Evolutionary conservation across 2,888 invertebrate genomes (phyloP).

Genomic region (Gymnosoma rotundatum): DNA sequence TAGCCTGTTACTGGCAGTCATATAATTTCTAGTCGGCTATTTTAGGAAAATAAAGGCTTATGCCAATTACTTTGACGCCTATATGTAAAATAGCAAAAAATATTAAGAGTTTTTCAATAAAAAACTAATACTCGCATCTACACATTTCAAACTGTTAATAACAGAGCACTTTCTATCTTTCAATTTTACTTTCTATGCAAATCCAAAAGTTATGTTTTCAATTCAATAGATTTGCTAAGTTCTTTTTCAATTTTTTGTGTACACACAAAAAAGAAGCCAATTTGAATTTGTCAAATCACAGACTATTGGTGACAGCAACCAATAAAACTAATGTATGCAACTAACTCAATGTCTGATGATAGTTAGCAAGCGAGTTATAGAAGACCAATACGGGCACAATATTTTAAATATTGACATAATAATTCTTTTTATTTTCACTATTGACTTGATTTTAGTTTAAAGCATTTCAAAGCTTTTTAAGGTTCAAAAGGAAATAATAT

Average conservation of each 20-base stretch:
- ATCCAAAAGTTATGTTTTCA: conserved; percentile 44
- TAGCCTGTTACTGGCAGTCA: neutral
- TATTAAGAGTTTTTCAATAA: neutral
- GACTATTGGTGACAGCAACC: conserved; percentile 67
- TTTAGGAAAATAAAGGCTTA: conserved; percentile 13
- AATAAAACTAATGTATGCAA: conserved; percentile 67
- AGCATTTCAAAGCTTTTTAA: conserved; percentile 58
- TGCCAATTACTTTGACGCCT: neutral
- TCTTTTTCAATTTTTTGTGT: neutral
- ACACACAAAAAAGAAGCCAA: conserved; percentile 51
- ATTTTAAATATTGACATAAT: conserved; percentile 67
- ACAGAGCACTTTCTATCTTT: conserved; percentile 31
- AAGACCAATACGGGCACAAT: conserved; percentile 25
- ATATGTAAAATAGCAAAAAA: neutral
- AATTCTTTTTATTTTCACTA: conserved; percentile 48
- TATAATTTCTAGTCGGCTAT: conserved; percentile 11
- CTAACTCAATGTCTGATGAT: conserved; percentile 65
- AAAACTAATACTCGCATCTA: conserved; percentile 9
- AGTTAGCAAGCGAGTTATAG: conserved; percentile 22
- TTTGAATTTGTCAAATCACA: conserved; percentile 68
- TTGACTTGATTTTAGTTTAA: conserved; percentile 22
- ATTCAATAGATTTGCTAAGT: conserved; percentile 3
- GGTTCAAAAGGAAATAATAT: conserved; percentile 29
- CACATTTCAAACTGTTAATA: conserved; percentile 51
- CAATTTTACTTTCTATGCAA: conserved; percentile 60